Evolutionary conservation across 2,113 vertebrate genomes (phyloP).

Genomic region (Crypturellus undulatus): DNA sequence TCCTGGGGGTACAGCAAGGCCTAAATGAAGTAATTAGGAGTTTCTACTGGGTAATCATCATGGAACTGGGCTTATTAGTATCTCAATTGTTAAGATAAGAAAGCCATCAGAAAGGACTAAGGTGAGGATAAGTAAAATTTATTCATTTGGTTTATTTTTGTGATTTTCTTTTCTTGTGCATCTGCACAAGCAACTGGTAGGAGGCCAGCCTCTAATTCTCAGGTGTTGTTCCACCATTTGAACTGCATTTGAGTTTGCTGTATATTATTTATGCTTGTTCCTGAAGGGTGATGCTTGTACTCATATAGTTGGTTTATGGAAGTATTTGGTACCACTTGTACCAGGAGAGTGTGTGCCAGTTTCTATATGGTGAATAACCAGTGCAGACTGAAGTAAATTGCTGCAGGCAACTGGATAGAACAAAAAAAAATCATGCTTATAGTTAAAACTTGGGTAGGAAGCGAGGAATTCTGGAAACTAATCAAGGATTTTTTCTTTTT

Average conservation of each 20-base stretch:
- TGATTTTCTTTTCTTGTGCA: not conserved
- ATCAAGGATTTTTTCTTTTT: not conserved
- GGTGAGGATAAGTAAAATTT: not conserved
- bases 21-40: slow-evolving; percentile 64
- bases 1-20: slow-evolving; percentile 55
- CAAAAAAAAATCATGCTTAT: not conserved
- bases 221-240: not conserved
- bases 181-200: not conserved
- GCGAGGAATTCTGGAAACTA: not conserved
- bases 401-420: not conserved
- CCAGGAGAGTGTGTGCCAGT: not conserved
- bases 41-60: slow-evolving; percentile 34
- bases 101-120: not conserved
- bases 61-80: slow-evolving; percentile 27
- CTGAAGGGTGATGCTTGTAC: not conserved
- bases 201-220: not conserved
- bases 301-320: not conserved
- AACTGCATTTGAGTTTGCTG: not conserved
- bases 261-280: not conserved
- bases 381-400: not conserved
- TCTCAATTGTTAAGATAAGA: not conserved
- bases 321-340: not conserved
- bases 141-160: not conserved
- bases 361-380: not conserved
- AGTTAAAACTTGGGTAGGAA: not conserved